Evolutionary conservation across 2,797 vertebrate species (phyloP), one percentile per base, ranked within the genome.

Genomic region (Parauchenoglanis ngamensis): DNA sequence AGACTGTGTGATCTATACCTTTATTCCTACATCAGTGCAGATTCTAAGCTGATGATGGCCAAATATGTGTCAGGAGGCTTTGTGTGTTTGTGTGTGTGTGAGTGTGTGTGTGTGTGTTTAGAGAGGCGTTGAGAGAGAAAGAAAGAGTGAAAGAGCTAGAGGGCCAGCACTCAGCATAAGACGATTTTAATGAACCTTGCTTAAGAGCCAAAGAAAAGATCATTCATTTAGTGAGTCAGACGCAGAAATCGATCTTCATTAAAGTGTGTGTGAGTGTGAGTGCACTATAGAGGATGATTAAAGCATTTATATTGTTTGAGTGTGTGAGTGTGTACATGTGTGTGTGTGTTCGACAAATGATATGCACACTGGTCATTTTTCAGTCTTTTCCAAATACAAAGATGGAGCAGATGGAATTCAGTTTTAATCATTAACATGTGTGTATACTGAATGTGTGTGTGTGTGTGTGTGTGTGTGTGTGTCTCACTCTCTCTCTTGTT

Each of bases 121-220:
- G 40, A 78, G 12, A 75, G 28, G 49, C 5, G 8, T 79, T 79
- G n/a, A 61, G 68, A 77, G 72, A 49, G 17, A 21, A 44, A 49
- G 17, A n/a, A 52, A 63, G 35, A 46, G 17, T 11, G 25, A 46
- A 19, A n/a, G 56, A 85, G 25, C 35, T 46, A 63, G 35, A 46
- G 17, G 11, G 25, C 77, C 46, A 73, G 56, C 65, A 80, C 77
- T 87, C 83, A 82, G 61, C 78, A 83, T 17, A 84, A 88, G 85
- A 88, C 44, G 87, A 85, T 89, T 89, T 90, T 85, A 90, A 88
- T 88, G 84, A 89, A 84, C 23, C 57, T 67, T 59, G 23, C 28
- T 87, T 89, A 84, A 54, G 87, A 65, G 90, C 88, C 88, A 89
- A 90, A 89, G 90, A 87, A 90, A 90, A 90, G 88, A 89, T 85